Evolutionary conservation across 2,113 vertebrate genomes (phyloP).

Genomic region (Caretta caretta): DNA sequence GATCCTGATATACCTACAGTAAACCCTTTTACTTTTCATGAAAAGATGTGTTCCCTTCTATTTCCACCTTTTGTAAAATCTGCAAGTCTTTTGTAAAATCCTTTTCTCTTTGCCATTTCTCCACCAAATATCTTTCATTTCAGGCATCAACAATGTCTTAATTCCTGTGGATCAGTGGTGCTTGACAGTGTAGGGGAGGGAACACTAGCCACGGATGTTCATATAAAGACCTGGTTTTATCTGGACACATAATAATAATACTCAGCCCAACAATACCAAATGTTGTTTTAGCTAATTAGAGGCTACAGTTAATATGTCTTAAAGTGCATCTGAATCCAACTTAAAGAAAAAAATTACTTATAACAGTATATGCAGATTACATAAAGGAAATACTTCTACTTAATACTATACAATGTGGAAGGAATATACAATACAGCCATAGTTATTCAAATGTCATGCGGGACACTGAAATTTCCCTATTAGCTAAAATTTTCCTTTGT

Average conservation of each 20-base stretch:
- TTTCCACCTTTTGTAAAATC: neutral
- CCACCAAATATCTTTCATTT: neutral
- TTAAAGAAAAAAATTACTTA: neutral
- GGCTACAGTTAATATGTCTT: too few relatives aligned
- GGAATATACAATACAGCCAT: too few relatives aligned
- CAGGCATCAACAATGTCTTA: neutral
- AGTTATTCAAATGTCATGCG: too few relatives aligned
- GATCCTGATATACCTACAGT: neutral
- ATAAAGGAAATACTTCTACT: neutral
- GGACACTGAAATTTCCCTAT: too few relatives aligned
- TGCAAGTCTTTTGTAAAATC: neutral
- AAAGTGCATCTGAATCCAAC: neutral
- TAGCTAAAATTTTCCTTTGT: too few relatives aligned
- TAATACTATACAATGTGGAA: neutral
- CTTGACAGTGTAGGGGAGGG: neutral
- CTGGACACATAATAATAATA: accelerated
- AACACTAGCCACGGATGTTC: neutral
- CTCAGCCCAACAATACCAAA: neutral
- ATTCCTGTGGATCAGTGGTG: neutral
- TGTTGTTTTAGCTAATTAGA: neutral
- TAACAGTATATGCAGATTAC: neutral
- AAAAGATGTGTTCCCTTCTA: neutral
- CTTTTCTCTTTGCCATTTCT: neutral
- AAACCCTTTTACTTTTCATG: neutral
- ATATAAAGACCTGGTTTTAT: neutral